Base-by-base conservation (phyloP, 2,888 invertebrate genomes). In the Lysandra bellargus region DNA sequence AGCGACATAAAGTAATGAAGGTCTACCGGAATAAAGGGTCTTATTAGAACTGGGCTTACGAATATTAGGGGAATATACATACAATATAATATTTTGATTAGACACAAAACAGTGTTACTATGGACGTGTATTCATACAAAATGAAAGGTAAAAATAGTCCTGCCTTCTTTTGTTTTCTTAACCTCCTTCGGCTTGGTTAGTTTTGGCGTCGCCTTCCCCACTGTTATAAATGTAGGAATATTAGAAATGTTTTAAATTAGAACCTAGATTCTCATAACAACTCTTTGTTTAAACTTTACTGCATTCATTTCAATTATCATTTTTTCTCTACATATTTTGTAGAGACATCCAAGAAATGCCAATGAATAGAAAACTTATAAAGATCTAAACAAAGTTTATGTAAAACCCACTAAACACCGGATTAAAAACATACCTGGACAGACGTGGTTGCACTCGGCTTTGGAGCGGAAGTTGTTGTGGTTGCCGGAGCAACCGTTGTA, bases 401-500 rank as follows among this genome's bases (percentile, higher is more conserved):
- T 49, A 49, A 75, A 69, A 17, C 12, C 33, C 33, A 17, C 30
- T 64, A 33, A 17, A 17, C n/a, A n/a, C 33, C n/a, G 17, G 12
- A 9, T 80, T 30, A 72, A 23, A 30, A 9, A 12, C 30, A 30
- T 53, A 97, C 97, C 96, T 85, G 98, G 98, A 86, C 98, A 98
- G 1, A 98, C 97, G 17, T 96, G 95, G 83, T 96, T 96, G 89
- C 98, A 98, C 83, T 97, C 97, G 53, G 96, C 95, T 85, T 97
- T 97, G 60, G 96, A 97, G 80, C 97, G 96, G 92, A 98, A 98
- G 87, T 98, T 97, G 89, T 98, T 98, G 88, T 97, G 97, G 86
- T 97, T 98, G 72, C 97, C 97, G 73, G 96, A 96, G 86, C 97
- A 97, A n/a, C 97, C 97, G 73, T 96, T 95, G 86, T 96, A 96